Conservation (phyloP, 2,888 invertebrate species). For the Epistrophe grossulariae region DNA sequence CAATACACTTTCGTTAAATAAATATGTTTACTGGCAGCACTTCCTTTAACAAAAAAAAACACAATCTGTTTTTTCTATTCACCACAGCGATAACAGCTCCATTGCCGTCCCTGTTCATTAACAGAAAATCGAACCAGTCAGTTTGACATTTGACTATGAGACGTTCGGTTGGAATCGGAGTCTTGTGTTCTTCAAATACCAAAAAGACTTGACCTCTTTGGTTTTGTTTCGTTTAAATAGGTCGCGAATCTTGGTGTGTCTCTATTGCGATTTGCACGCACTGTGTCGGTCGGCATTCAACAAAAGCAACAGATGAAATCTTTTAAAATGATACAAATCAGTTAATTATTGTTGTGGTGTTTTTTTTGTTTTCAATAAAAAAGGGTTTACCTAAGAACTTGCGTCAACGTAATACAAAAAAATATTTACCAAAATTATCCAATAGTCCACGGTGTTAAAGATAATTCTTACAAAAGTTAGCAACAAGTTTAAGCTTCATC, state of each 20-base stretch:
- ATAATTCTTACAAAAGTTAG: conserved; percentile 31
- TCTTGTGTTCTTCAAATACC: conserved; percentile 19
- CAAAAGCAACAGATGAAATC: conserved; percentile 54
- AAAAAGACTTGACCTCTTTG: conserved; percentile 55
- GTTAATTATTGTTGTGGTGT: conserved; percentile 28
- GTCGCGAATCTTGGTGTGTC: conserved; percentile 36
- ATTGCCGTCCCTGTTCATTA: conserved; percentile 37
- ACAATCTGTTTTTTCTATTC: background rate
- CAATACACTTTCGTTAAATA: conserved; percentile 18
- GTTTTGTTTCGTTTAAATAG: conserved; percentile 33
- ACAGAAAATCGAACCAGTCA: conserved; percentile 43
- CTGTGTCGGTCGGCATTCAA: conserved; percentile 6
- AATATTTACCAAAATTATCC: background rate
- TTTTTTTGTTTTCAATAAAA: background rate
- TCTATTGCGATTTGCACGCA: conserved; percentile 42
- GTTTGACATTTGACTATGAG: conserved; percentile 73
- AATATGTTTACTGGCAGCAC: background rate
- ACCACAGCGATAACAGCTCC: background rate
- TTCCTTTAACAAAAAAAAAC: background rate
- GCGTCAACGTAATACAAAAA: background rate
- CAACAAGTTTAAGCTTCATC: conserved; percentile 70
- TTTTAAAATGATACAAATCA: conserved; percentile 56
- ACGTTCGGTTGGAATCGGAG: conserved; percentile 26
- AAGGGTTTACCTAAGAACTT: background rate
- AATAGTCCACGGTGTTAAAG: background rate